Percentiles rank a stretch among this genome's conserved stretches.
phyloP scores from a whole-genome alignment of 2,888 invertebrate species.

The Aelia acuminata region DNA sequence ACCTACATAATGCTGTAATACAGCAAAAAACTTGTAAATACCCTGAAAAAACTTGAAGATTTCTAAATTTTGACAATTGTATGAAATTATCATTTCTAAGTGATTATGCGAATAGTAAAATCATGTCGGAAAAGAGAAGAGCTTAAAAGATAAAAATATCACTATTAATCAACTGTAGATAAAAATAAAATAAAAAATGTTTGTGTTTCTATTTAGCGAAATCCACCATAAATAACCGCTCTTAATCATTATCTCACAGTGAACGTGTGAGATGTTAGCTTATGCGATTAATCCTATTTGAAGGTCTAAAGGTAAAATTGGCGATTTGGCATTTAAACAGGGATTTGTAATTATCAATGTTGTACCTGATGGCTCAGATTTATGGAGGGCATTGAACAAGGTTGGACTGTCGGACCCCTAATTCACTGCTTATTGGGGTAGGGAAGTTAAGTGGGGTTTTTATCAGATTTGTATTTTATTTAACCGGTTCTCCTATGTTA shows the following conservation, averaged over 20 bases:
- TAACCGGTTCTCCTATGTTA: neutral
- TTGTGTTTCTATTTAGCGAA: too few species aligned
- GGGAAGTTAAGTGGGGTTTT: neutral
- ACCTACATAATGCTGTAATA: too few species aligned
- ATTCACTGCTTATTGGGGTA: neutral
- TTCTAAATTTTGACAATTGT: too few species aligned
- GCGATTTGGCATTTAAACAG: constrained; percentile 5
- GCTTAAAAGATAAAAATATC: too few species aligned
- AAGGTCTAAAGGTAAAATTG: neutral
- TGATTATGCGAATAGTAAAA: too few species aligned
- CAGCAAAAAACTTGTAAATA: too few species aligned
- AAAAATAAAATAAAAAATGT: too few species aligned
- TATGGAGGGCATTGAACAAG: constrained; percentile 39
- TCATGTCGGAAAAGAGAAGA: too few species aligned
- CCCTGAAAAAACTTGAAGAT: too few species aligned
- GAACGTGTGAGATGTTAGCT: neutral
- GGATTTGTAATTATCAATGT: constrained; percentile 33
- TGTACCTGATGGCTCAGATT: constrained; percentile 23
- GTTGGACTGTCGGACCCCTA: neutral
- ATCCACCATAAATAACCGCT: neutral
- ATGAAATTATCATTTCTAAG: too few species aligned
- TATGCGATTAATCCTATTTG: neutral
- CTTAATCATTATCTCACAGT: neutral
- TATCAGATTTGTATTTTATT: neutral
- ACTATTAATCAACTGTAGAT: too few species aligned